Percentiles rank a stretch among this genome's conserved stretches.
Conservation (phyloP, 2,888 invertebrate species). For the Drosophila lacicola region DNA sequence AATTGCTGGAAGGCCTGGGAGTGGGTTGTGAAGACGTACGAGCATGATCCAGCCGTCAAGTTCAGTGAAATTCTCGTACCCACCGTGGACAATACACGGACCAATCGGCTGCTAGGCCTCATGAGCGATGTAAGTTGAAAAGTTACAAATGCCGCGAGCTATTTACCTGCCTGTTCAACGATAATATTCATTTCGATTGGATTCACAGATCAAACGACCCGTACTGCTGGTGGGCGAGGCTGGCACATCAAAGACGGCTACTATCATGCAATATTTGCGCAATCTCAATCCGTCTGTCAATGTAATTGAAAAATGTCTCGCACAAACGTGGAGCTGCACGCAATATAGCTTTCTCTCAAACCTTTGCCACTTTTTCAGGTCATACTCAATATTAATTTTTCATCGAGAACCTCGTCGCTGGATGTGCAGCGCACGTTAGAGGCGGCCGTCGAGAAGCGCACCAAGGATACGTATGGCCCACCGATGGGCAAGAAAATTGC, state of each 20-base stretch:
- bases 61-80: slow-evolving; percentile 95
- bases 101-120: slow-evolving; percentile 91
- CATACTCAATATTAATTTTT: slow-evolving; percentile 94
- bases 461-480: slow-evolving; percentile 95
- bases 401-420: slow-evolving; percentile 95
- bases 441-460: slow-evolving; percentile 94
- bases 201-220: slow-evolving; percentile 89
- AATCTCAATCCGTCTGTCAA: slow-evolving; percentile 89
- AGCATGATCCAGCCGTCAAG: slow-evolving; percentile 89
- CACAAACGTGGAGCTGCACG: slow-evolving; percentile 17
- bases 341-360: slow-evolving; percentile 26
- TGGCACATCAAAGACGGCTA: slow-evolving; percentile 96
- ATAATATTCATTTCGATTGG: slow-evolving; percentile 2
- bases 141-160: not conserved
- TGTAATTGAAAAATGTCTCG: slow-evolving; percentile 84
- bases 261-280: slow-evolving; percentile 92
- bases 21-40: slow-evolving; percentile 91
- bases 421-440: slow-evolving; percentile 95
- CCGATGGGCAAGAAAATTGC: slow-evolving; percentile 95
- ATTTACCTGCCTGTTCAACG: not conserved
- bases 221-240: slow-evolving; percentile 95
- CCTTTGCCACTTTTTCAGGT: slow-evolving; percentile 86
- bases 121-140: slow-evolving; percentile 89
- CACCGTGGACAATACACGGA: slow-evolving; percentile 93
- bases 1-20: slow-evolving; percentile 94